phyloP scores from a whole-genome alignment of 2,113 vertebrate species.

The Lota lota region DNA sequence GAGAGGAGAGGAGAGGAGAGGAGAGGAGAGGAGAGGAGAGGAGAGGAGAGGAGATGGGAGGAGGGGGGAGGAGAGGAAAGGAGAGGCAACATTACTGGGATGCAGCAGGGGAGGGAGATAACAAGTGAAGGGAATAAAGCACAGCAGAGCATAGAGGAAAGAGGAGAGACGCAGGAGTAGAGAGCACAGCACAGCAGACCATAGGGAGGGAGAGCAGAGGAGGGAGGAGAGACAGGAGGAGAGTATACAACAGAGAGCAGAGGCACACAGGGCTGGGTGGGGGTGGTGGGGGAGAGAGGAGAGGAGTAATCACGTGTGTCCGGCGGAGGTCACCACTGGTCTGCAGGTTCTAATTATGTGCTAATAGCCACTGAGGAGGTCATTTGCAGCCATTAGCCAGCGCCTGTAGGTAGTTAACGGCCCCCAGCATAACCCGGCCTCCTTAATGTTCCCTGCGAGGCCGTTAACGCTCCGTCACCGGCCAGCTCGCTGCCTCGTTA shows the following conservation, averaged over 20 bases:
- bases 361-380: slow-evolving; percentile 85
- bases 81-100: no score
- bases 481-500: slow-evolving; percentile 79
- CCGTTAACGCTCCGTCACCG: slow-evolving; percentile 80
- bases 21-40: neutral
- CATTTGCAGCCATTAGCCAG: slow-evolving; percentile 83
- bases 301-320: slow-evolving; percentile 71
- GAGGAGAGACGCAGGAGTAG: slow-evolving; percentile 1
- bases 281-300: slow-evolving; percentile 11
- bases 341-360: slow-evolving; percentile 84
- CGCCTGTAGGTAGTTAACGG: slow-evolving; percentile 84
- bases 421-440: slow-evolving; percentile 81
- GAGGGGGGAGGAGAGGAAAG: neutral
- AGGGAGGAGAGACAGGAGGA: neutral
- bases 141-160: no score
- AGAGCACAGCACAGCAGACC: neutral
- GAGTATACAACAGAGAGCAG: slow-evolving; percentile 2
- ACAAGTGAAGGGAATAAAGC: no score
- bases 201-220: neutral
- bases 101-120: neutral
- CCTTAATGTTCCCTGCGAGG: slow-evolving; percentile 82
- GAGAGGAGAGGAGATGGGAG: neutral
- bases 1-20: neutral
- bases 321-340: slow-evolving; percentile 78
- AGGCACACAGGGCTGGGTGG: neutral